Evolutionary conservation across 2,797 vertebrate species (phyloP).

Genomic region (Chelon labrosus): DNA sequence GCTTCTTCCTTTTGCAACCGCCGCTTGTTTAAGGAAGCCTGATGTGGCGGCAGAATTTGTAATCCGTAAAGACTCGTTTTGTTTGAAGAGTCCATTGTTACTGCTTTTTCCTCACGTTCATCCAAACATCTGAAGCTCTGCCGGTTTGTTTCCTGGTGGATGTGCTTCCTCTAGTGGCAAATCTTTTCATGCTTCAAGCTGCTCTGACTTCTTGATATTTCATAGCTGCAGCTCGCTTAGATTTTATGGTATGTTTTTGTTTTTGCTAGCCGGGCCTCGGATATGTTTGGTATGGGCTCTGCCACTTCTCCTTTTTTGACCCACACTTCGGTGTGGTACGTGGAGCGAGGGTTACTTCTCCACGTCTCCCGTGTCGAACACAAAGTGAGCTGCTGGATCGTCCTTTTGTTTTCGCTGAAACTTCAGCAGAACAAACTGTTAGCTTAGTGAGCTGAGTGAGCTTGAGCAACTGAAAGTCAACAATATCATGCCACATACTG

Average conservation of each 20-base stretch:
- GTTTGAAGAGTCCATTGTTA: slow-evolving; percentile 9
- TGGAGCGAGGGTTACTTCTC: slow-evolving; percentile 8
- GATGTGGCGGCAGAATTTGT: background rate
- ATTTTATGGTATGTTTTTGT: slow-evolving; percentile 32
- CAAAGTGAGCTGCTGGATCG: slow-evolving; percentile 3
- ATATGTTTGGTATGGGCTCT: slow-evolving; percentile 38
- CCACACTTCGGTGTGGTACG: slow-evolving; percentile 25
- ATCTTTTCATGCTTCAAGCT: background rate
- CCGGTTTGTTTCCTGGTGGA: slow-evolving; percentile 9
- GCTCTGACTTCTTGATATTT: background rate
- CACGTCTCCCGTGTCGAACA: slow-evolving; percentile 19
- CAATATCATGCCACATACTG: background rate
- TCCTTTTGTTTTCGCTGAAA: slow-evolving; percentile 6
- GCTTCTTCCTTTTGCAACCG: background rate
- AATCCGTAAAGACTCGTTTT: background rate
- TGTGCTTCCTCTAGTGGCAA: background rate
- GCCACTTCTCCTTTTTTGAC: slow-evolving; percentile 25
- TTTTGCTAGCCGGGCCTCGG: slow-evolving; percentile 10
- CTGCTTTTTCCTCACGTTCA: slow-evolving; percentile 4
- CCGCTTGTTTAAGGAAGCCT: background rate
- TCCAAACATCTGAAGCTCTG: slow-evolving; percentile 7
- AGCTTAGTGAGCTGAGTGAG: background rate
- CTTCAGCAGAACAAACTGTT: background rate
- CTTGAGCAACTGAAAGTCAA: slow-evolving; percentile 4
- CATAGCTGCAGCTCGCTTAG: slow-evolving; percentile 10